phyloP scores from a whole-genome alignment of 2,113 vertebrate species.

The Peucedramus taeniatus region DNA sequence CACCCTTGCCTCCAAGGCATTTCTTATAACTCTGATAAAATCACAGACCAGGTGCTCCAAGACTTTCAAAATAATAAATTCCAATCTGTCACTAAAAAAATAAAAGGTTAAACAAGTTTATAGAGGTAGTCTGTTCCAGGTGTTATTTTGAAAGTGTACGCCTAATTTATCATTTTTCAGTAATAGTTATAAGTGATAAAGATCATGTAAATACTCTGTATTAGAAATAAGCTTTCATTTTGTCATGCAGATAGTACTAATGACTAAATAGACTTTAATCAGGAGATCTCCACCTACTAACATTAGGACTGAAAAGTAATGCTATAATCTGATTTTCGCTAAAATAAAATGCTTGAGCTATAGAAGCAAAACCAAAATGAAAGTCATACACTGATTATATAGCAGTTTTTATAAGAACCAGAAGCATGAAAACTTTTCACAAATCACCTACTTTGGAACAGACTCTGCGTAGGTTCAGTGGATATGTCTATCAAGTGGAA shows the following conservation, averaged over 20 bases:
- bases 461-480: constrained; percentile 36
- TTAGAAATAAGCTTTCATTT: constrained; percentile 48
- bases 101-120: constrained; percentile 72
- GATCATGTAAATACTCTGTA: constrained; percentile 69
- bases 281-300: not conserved
- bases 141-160: constrained; percentile 73
- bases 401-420: constrained; percentile 28
- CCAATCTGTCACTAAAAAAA: constrained; percentile 76
- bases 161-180: constrained; percentile 69
- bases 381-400: not conserved
- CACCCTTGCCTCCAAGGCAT: constrained; percentile 68
- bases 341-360: not conserved
- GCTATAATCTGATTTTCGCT: not conserved
- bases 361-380: not conserved
- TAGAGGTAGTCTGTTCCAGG: constrained; percentile 66
- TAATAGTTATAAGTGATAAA: constrained; percentile 69
- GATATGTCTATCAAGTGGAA: constrained; percentile 30
- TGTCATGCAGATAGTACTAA: constrained; percentile 47
- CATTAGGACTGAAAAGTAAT: not conserved
- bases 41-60: constrained; percentile 83
- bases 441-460: constrained; percentile 44
- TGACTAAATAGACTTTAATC: constrained; percentile 53
- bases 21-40: constrained; percentile 81
- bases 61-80: constrained; percentile 88
- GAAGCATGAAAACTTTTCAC: constrained; percentile 50